phyloP scores from a whole-genome alignment of 2,888 invertebrate species.

The Chymomyza fuscimana region DNA sequence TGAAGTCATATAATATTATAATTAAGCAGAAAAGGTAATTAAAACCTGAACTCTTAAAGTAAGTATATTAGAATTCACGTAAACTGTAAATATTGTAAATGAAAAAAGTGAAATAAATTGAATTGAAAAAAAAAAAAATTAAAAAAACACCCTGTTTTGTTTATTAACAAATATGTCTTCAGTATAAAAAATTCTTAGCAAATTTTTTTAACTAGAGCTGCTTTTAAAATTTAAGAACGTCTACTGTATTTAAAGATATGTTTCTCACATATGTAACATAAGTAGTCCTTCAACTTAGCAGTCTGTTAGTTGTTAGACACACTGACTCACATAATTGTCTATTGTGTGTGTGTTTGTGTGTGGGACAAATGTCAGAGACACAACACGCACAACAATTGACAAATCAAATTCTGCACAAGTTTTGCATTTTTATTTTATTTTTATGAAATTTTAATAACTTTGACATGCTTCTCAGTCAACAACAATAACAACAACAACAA shows the following conservation, averaged over 20 bases:
- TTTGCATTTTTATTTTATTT: constrained; percentile 36
- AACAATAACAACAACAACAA: constrained; percentile 21
- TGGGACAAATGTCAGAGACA: constrained; percentile 22
- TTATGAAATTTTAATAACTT: constrained; percentile 72
- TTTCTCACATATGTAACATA: neutral
- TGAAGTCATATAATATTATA: too few species aligned
- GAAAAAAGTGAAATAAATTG: too few species aligned
- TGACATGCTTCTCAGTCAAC: constrained; percentile 36
- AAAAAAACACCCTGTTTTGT: too few species aligned
- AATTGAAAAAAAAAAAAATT: too few species aligned
- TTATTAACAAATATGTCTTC: too few species aligned
- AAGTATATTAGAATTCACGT: too few species aligned
- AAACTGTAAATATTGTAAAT: too few species aligned
- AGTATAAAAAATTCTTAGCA: too few species aligned
- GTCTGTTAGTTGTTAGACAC: constrained; percentile 22
- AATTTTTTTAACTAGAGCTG: neutral
- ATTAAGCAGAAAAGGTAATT: too few species aligned
- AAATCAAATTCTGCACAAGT: constrained; percentile 57
- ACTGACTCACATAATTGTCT: neutral
- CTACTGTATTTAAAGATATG: neutral
- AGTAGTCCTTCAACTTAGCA: neutral
- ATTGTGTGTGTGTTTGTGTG: neutral
- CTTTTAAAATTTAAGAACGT: neutral
- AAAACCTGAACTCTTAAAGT: too few species aligned
- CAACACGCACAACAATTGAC: constrained; percentile 43